These are phyloP conservation scores for Epizoanthus rinbou DNA, from an alignment of 92 coral and sea anemone species.

Conservation along the genomic window DNA sequence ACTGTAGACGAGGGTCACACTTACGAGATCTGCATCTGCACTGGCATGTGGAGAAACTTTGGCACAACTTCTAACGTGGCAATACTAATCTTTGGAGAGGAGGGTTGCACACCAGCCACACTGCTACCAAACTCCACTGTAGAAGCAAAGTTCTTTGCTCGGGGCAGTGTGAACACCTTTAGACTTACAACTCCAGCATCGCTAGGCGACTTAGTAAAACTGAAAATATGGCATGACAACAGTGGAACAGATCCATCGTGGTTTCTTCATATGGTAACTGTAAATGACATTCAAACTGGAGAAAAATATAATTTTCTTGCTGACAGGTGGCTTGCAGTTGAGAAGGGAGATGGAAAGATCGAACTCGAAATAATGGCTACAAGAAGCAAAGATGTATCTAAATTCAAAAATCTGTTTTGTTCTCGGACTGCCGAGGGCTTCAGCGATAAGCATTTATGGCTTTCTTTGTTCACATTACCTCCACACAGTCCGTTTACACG, in stretches of 20 bases:
- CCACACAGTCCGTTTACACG: slow-evolving; percentile 82
- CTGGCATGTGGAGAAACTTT: slow-evolving; percentile 84
- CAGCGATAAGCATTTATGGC: slow-evolving; percentile 81
- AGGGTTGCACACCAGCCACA: slow-evolving; percentile 59
- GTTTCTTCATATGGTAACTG: slow-evolving; percentile 69
- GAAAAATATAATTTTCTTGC: slow-evolving; percentile 70
- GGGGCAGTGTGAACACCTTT: slow-evolving; percentile 82
- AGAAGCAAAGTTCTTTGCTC: slow-evolving; percentile 63
- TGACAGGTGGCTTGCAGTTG: slow-evolving; percentile 89
- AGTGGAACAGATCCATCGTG: slow-evolving; percentile 78
- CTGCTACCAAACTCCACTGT: slow-evolving; percentile 56
- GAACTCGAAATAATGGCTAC: slow-evolving; percentile 60
- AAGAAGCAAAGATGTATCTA: slow-evolving; percentile 53
- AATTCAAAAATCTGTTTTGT: slow-evolving; percentile 64
- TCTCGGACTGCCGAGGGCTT: slow-evolving; percentile 73
- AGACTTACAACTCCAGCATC: slow-evolving; percentile 57
- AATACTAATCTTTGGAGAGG: slow-evolving; percentile 75
- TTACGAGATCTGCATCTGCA: slow-evolving; percentile 64
- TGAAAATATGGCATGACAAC: slow-evolving; percentile 92
- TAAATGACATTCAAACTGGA: slow-evolving; percentile 57
- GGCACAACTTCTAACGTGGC: slow-evolving; percentile 91
- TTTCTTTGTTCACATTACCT: slow-evolving; percentile 72
- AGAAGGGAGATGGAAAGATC: slow-evolving; percentile 70
- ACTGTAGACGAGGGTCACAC: slow-evolving; percentile 32
- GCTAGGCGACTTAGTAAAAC: slow-evolving; percentile 72